Percentiles rank a stretch among this genome's conserved stretches.
These are phyloP conservation scores for Sicus ferrugineus DNA, from an alignment of 2,888 invertebrate genomes.

Conservation along the genomic window DNA sequence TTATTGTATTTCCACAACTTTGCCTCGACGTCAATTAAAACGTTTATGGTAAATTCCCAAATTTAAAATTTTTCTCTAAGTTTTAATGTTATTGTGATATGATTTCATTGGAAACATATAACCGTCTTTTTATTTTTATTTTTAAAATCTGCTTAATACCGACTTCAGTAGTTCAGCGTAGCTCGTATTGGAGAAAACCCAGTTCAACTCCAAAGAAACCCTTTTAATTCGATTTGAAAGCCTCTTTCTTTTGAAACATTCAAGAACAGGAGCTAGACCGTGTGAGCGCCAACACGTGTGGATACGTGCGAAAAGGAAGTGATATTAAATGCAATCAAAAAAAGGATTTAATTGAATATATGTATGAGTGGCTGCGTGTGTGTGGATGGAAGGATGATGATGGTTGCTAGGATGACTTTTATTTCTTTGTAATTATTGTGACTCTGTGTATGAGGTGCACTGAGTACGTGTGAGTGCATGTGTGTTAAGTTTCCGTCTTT, in stretches of 20 bases:
- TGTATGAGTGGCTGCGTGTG: constrained; percentile 9
- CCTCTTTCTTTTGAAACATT: constrained; percentile 12
- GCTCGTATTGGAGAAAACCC: no score
- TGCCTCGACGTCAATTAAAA: no score
- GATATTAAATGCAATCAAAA: constrained; percentile 5
- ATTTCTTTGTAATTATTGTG: constrained; percentile 55
- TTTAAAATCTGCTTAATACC: no score
- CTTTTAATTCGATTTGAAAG: no score
- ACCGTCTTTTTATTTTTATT: no score
- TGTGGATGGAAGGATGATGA: constrained; percentile 15
- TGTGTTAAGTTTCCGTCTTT: constrained; percentile 45
- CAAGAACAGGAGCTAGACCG: constrained; percentile 14
- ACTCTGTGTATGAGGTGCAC: constrained; percentile 18
- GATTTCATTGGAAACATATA: no score
- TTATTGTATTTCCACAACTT: no score
- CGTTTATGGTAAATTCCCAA: no score
- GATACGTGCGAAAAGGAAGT: background rate
- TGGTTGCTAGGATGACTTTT: constrained; percentile 56
- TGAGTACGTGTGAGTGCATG: constrained; percentile 25
- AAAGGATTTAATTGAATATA: constrained; percentile 16
- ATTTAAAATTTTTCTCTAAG: no score
- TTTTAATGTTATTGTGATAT: no score
- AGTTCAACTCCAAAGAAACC: no score
- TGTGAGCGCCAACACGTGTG: constrained; percentile 42
- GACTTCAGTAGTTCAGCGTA: no score